These are phyloP conservation scores for Hippocampus kuda DNA, from an alignment of 2,797 vertebrate species.

Conservation along the genomic window DNA sequence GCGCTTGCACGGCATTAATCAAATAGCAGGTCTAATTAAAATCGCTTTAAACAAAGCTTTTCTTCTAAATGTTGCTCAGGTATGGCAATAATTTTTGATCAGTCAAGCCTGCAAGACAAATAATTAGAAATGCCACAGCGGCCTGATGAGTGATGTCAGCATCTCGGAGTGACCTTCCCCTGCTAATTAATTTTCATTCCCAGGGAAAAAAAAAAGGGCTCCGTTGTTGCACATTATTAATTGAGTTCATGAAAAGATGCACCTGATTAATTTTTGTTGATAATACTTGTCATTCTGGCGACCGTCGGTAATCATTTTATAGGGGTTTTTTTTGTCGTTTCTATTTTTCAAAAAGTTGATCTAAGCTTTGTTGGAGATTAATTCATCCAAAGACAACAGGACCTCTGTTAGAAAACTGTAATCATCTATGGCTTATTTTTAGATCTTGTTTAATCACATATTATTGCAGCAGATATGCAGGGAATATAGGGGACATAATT, in stretches of 20 bases:
- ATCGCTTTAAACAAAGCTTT: slow-evolving; percentile 95
- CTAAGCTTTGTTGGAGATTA: slow-evolving; percentile 84
- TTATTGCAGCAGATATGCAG: neutral
- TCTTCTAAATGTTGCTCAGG: slow-evolving; percentile 99
- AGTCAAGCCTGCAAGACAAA: slow-evolving; percentile 99
- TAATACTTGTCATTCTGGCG: slow-evolving; percentile 99
- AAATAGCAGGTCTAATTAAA: slow-evolving; percentile 99
- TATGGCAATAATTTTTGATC: slow-evolving; percentile 99
- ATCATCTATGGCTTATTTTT: slow-evolving; percentile 29
- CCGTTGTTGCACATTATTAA: slow-evolving; percentile 99
- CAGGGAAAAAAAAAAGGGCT: slow-evolving; percentile 99
- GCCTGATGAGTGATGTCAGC: slow-evolving; percentile 99
- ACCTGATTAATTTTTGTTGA: slow-evolving; percentile 99
- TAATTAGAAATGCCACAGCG: slow-evolving; percentile 99
- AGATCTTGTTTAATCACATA: neutral
- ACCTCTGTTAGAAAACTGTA: slow-evolving; percentile 50
- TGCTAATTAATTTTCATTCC: slow-evolving; percentile 99
- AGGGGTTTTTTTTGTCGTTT: slow-evolving; percentile 77
- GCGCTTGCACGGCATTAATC: slow-evolving; percentile 98
- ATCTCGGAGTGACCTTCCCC: slow-evolving; percentile 99
- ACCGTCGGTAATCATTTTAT: slow-evolving; percentile 97
- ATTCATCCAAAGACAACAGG: slow-evolving; percentile 66
- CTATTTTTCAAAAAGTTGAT: slow-evolving; percentile 94
- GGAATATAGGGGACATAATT: neutral
- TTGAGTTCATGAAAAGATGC: slow-evolving; percentile 99